These are phyloP conservation scores for Byasa hedistus DNA, from an alignment of 2,888 invertebrate species.

Conservation along the genomic window DNA sequence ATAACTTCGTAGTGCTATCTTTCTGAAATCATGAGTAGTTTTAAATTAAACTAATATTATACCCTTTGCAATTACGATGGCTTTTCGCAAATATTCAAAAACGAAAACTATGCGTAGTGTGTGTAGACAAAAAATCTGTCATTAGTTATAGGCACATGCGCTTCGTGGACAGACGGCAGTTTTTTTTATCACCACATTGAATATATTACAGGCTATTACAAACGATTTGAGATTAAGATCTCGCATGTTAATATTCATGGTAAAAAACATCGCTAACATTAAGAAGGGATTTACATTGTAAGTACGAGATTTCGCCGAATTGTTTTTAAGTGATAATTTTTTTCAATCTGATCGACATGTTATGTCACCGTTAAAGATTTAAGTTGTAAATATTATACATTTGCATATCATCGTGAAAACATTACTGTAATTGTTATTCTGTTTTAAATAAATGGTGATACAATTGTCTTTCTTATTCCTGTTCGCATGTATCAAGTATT, in stretches of 20 bases:
- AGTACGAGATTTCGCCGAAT: slow-evolving; percentile 1
- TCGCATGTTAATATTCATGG: slow-evolving; percentile 53
- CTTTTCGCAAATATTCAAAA: too few species aligned
- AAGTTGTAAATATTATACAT: too few species aligned
- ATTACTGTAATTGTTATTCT: too few species aligned
- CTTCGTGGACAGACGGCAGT: slow-evolving; percentile 14
- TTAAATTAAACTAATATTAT: too few species aligned
- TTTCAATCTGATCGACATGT: neutral
- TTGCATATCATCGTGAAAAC: too few species aligned
- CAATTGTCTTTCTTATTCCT: too few species aligned
- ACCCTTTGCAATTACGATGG: too few species aligned
- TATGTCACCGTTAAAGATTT: too few species aligned
- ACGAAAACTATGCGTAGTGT: slow-evolving; percentile 14
- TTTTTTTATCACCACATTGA: slow-evolving; percentile 56
- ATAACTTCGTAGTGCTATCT: too few species aligned
- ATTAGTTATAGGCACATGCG: slow-evolving; percentile 40
- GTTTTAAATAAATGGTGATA: too few species aligned
- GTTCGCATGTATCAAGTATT: too few species aligned
- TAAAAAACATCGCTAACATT: slow-evolving; percentile 42
- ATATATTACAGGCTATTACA: slow-evolving; percentile 71
- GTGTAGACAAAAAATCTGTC: slow-evolving; percentile 35
- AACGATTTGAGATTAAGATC: slow-evolving; percentile 70
- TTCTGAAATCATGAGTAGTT: too few species aligned
- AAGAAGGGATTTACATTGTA: slow-evolving; percentile 13
- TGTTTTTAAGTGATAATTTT: neutral